Conservation (phyloP, 2,113 vertebrate genomes). For the Hypomesus transpacificus region DNA sequence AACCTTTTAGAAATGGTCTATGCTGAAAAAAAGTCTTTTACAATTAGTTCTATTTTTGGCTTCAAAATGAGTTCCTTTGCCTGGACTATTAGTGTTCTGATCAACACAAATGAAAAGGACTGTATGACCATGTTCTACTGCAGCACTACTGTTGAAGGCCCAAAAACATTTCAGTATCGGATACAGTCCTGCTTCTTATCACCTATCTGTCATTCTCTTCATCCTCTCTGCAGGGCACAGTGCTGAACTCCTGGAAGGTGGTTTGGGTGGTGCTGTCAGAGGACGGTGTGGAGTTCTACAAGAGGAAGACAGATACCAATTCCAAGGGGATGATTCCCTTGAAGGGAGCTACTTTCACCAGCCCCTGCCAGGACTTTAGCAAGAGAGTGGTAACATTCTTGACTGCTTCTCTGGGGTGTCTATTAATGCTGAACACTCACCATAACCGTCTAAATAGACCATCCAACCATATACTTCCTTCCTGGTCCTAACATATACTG, state of each 20-base stretch:
- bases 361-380: constrained; percentile 86
- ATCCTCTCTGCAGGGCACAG: constrained; percentile 73
- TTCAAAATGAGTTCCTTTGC: no score
- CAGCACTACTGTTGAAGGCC: no score
- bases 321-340: constrained; percentile 96
- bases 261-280: constrained; percentile 92
- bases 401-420: not conserved
- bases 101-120: not conserved
- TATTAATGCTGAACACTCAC: no score
- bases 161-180: not conserved
- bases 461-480: no score
- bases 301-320: constrained; percentile 85
- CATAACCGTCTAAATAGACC: no score
- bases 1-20: no score
- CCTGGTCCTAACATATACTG: not conserved
- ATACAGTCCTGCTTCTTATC: not conserved
- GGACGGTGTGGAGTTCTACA: constrained; percentile 91
- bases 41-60: no score
- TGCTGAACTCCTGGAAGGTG: constrained; percentile 91
- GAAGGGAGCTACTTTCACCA: constrained; percentile 79
- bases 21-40: no score
- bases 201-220: not conserved
- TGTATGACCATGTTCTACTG: not conserved
- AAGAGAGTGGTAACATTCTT: constrained; percentile 81
- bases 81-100: not conserved